phyloP scores from a whole-genome alignment of 2,797 vertebrate species.

The Intellagama lesueurii region DNA sequence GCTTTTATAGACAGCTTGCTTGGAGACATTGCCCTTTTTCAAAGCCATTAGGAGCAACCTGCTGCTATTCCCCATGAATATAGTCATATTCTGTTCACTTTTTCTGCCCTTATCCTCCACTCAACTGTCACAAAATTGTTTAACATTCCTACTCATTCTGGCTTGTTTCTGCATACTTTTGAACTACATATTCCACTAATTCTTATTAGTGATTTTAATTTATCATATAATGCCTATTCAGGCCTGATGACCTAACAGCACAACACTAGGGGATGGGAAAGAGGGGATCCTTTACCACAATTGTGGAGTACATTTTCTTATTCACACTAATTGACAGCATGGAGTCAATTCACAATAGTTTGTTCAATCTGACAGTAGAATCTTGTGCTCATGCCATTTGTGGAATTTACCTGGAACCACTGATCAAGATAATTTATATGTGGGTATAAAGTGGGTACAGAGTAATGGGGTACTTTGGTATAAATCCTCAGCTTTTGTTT shows the following conservation, averaged over 20 bases:
- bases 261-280: neutral
- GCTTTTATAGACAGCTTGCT: constrained; percentile 1
- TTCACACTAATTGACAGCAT: neutral
- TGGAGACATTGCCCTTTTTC: constrained; percentile 12
- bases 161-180: neutral
- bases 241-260: neutral
- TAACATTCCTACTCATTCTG: neutral
- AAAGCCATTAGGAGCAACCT: neutral
- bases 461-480: neutral
- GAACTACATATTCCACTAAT: neutral
- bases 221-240: neutral
- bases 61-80: neutral
- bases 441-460: neutral
- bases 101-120: neutral
- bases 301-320: neutral
- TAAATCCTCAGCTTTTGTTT: neutral
- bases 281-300: neutral
- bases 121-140: neutral
- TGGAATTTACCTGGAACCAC: neutral
- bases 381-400: neutral
- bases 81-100: neutral
- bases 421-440: neutral
- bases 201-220: neutral
- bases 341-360: neutral
- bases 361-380: neutral